Conservation (phyloP, 2,113 vertebrate genomes). For the Macrotus californicus region DNA sequence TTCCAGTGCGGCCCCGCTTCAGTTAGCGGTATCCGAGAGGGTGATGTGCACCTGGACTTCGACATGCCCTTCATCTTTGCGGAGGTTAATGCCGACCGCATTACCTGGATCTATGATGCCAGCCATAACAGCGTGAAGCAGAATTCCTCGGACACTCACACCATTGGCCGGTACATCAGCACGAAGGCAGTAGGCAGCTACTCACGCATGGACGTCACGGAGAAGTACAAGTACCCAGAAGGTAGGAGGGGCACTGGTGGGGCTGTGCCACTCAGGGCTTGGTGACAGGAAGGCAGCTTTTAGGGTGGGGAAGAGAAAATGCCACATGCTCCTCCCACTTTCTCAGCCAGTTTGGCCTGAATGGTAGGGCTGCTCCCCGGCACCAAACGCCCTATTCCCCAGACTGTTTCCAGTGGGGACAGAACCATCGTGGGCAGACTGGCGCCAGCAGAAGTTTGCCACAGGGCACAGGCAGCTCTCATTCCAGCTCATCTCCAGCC, state of each 20-base stretch:
- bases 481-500: not conserved
- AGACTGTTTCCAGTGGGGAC: not conserved
- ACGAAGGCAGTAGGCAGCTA: conserved; percentile 84
- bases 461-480: not conserved
- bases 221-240: conserved; percentile 81
- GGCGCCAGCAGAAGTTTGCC: not conserved
- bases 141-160: conserved; percentile 48
- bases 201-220: conserved; percentile 78
- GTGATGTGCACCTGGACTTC: conserved; percentile 75
- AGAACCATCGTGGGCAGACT: not conserved
- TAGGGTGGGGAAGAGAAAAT: not conserved
- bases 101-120: conserved; percentile 71
- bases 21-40: conserved; percentile 74
- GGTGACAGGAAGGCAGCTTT: not conserved
- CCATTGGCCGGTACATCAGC: conserved; percentile 79
- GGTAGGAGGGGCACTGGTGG: conserved; percentile 64
- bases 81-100: conserved; percentile 82
- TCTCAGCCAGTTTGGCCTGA: not conserved
- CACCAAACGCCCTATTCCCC: not conserved
- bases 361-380: not conserved
- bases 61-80: conserved; percentile 80
- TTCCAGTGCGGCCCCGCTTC: conserved; percentile 84
- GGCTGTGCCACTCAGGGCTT: too few species aligned
- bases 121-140: conserved; percentile 22
- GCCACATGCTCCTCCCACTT: accelerated